Percentiles rank a stretch among this genome's conserved stretches.
phyloP scores from a whole-genome alignment of 2,113 vertebrate genomes.

The Cephalopholis sonnerati region DNA sequence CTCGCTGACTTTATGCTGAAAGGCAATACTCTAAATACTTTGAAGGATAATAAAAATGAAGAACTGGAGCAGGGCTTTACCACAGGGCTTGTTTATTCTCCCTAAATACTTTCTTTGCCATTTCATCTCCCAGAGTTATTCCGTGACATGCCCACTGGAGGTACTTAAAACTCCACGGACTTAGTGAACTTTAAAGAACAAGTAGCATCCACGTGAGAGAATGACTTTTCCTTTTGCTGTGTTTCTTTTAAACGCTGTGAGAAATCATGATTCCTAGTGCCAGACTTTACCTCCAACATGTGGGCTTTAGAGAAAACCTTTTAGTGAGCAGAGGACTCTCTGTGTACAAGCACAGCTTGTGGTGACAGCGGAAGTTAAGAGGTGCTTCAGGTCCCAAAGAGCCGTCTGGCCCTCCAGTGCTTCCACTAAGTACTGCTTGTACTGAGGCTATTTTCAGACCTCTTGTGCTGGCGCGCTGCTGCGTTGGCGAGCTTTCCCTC shows the following conservation, averaged over 20 bases:
- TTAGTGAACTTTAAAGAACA: conserved; percentile 37
- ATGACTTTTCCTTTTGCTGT: conserved; percentile 18
- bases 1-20: conserved; percentile 34
- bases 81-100: conserved; percentile 58
- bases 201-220: neutral
- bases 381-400: conserved; percentile 68
- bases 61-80: conserved; percentile 51
- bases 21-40: conserved; percentile 46
- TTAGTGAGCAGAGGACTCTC: conserved; percentile 39
- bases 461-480: conserved; percentile 35
- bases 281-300: conserved; percentile 19
- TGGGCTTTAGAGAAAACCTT: conserved; percentile 32
- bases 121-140: conserved; percentile 51
- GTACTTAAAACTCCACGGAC: conserved; percentile 33
- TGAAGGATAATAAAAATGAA: conserved; percentile 63
- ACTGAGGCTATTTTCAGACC: conserved; percentile 55
- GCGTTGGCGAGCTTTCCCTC: conserved; percentile 20
- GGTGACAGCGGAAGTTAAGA: conserved; percentile 63
- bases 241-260: conserved; percentile 9
- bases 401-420: conserved; percentile 29
- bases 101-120: conserved; percentile 45
- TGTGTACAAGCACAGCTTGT: conserved; percentile 47
- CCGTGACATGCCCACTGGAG: conserved; percentile 41
- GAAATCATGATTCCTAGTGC: neutral
- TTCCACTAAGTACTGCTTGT: conserved; percentile 60